A percentile compares a stretch with the other conserved stretches of the same genome.
Conservation (phyloP, 2,113 vertebrate species). For the Amphiprion ocellaris region DNA sequence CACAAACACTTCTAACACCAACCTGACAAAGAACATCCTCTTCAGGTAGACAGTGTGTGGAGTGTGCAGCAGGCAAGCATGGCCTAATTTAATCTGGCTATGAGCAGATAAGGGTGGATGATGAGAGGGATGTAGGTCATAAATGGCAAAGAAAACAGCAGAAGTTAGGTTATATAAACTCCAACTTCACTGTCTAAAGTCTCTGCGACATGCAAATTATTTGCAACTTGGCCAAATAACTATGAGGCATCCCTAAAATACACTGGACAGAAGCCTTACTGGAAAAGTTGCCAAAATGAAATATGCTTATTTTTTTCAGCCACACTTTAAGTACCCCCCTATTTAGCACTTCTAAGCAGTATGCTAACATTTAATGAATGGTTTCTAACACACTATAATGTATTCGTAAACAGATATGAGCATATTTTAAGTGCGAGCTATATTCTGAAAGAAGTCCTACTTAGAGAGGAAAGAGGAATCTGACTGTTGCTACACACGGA, state of each 20-base stretch:
- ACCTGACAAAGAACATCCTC: constrained; percentile 15
- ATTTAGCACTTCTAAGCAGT: constrained; percentile 10
- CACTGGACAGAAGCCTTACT: constrained; percentile 5
- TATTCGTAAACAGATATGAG: neutral
- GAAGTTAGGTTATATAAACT: constrained; percentile 44
- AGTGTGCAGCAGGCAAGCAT: constrained; percentile 14
- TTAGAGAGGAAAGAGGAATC: neutral
- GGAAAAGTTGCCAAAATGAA: constrained; percentile 12
- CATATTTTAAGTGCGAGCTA: neutral
- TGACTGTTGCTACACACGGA: neutral
- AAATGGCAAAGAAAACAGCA: constrained; percentile 41
- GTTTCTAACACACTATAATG: neutral
- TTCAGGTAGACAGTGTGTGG: constrained; percentile 8
- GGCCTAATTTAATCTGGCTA: constrained; percentile 40
- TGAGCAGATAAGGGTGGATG: constrained; percentile 43
- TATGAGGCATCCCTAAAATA: constrained; percentile 31
- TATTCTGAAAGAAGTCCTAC: too few species aligned
- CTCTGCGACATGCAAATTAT: constrained; percentile 36
- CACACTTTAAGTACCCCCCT: neutral
- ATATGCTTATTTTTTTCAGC: neutral
- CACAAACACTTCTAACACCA: constrained; percentile 39
- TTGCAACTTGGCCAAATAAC: constrained; percentile 28
- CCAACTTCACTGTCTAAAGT: constrained; percentile 15
- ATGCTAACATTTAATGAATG: neutral
- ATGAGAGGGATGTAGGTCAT: constrained; percentile 57